These are phyloP conservation scores for Sarcophaga caerulescens DNA, from an alignment of 2,888 invertebrate species.

Conservation along the genomic window DNA sequence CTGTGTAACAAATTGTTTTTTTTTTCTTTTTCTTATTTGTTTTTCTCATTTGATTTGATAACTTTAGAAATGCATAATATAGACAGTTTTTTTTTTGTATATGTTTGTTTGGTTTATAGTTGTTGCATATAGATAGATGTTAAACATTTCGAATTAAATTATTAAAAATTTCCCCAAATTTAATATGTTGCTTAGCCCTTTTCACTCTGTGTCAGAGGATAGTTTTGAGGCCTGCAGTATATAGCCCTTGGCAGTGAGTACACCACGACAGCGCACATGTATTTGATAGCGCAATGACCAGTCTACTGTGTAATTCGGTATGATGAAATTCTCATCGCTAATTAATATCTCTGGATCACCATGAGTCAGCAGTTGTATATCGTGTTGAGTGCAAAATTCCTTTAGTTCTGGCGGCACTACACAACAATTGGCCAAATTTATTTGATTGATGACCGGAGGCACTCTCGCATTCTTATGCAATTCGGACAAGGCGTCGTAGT, in stretches of 20 bases:
- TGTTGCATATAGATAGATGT: too few species aligned
- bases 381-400: constrained; percentile 93
- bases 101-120: too few species aligned
- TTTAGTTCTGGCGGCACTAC: constrained; percentile 95
- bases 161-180: too few species aligned
- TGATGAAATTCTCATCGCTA: constrained; percentile 83
- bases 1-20: not conserved
- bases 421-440: constrained; percentile 95
- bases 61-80: constrained; percentile 22
- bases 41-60: not conserved
- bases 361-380: constrained; percentile 96
- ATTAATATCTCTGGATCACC: constrained; percentile 89
- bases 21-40: not conserved
- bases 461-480: constrained; percentile 89
- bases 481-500: constrained; percentile 88
- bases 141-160: too few species aligned
- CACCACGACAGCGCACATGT: constrained; percentile 94
- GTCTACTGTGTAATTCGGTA: constrained; percentile 83
- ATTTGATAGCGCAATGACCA: constrained; percentile 95
- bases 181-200: not conserved
- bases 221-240: constrained; percentile 82
- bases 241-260: constrained; percentile 95
- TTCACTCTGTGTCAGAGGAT: not conserved
- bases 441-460: constrained; percentile 94
- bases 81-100: not conserved